Percentiles rank a stretch among this genome's conserved stretches.
These are phyloP conservation scores for Cololabis saira DNA, from an alignment of 2,113 vertebrate species.

Conservation along the genomic window DNA sequence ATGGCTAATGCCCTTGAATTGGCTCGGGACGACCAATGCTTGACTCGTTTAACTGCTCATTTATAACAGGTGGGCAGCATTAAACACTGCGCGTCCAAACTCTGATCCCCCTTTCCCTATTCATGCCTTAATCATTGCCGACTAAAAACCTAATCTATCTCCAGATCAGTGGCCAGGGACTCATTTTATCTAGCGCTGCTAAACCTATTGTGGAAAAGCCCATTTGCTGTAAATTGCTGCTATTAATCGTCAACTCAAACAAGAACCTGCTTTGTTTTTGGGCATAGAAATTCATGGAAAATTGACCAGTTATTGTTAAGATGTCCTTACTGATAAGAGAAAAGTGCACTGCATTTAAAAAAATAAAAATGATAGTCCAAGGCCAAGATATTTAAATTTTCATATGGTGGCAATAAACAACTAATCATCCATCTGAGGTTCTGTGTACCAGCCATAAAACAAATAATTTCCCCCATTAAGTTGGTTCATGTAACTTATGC, in stretches of 20 bases:
- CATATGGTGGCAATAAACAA: conserved; percentile 38
- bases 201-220: conserved; percentile 75
- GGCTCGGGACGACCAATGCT: conserved; percentile 65
- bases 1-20: conserved; percentile 69
- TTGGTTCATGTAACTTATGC: conserved; percentile 2
- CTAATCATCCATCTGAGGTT: conserved; percentile 43
- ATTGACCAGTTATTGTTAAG: conserved; percentile 19
- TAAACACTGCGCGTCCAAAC: conserved; percentile 65
- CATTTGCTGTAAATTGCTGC: conserved; percentile 77
- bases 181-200: conserved; percentile 70
- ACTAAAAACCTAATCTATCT: conserved; percentile 77
- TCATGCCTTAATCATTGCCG: conserved; percentile 74
- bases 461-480: conserved; percentile 11
- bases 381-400: conserved; percentile 23
- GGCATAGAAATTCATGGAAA: conserved; percentile 40
- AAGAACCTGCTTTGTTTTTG: conserved; percentile 48
- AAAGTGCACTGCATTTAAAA: conserved; percentile 24
- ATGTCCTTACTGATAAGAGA: conserved; percentile 17
- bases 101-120: conserved; percentile 65
- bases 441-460: conserved; percentile 19
- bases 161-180: conserved; percentile 78
- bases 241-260: conserved; percentile 76
- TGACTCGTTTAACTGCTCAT: conserved; percentile 76
- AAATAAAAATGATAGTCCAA: not conserved
- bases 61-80: conserved; percentile 75